Base-by-base conservation (phyloP, 2,113 vertebrate species). In the Pollachius pollachius region DNA sequence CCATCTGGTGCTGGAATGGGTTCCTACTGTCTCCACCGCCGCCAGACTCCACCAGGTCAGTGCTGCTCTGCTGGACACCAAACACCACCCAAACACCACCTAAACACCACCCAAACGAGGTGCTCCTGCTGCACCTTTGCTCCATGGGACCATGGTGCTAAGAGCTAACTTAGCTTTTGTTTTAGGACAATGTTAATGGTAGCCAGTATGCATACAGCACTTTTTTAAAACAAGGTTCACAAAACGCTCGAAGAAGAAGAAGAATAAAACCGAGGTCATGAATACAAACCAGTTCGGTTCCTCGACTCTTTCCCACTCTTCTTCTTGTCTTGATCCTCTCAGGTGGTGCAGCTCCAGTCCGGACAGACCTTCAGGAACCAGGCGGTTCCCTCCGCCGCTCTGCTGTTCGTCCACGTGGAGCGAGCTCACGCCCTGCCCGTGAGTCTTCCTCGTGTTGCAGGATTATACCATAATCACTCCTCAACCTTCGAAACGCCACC, bases 1-100 rank as follows among this genome's bases (percentile, higher is more conserved):
- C 70, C 95, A 95, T 67, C 66, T 97, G 81, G 88, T 94, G 34
- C 80, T 95, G 80, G 96, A 97, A 71, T 94, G 93, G 85, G 87
- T 97, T 71, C 87, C 86, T 9, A 89, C 87, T 4, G 82, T 79
- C 5, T 84, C 91, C 25, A 82, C 85, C 9, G 34, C 90, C 30
- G 77, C 73, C n/a, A 88, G 86, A 66, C 89, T 97, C 11, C 90
- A 96, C 60, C 90, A 95, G 94, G 96, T 97, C n/a, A 19, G 76
- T 63, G 18, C 12, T 4, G 0, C 37, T 59, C 0, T 54, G 8
- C 41, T 48, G 5, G 8, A 48, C 41, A 48, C 41, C 8, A 9
- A 7, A 0, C 41, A 48, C 8, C 37, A 41, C 5, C 37, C 5
- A 41, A 6, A 41, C n/a, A n/a, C n/a, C n/a, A n/a, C n/a, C n/a